Conservation (phyloP, 2,113 vertebrate species). For the Labeo catla region DNA sequence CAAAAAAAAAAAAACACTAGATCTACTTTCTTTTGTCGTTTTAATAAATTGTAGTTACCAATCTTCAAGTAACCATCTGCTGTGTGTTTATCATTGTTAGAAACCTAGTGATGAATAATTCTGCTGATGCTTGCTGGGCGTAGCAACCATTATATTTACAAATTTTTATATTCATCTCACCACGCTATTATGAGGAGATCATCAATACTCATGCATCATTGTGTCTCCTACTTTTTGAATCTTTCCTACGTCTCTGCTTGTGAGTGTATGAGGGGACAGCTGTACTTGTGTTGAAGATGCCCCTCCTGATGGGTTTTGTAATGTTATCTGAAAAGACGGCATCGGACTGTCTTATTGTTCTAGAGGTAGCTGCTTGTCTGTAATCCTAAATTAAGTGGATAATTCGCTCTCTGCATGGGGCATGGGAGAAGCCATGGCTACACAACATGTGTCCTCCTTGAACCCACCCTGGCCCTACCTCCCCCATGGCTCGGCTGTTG, state of each 20-base stretch:
- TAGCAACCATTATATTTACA: neutral
- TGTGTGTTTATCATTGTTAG: neutral
- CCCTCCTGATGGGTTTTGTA: slow-evolving; percentile 13
- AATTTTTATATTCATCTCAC: neutral
- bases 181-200: neutral
- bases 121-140: neutral
- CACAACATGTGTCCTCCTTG: slow-evolving; percentile 49
- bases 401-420: slow-evolving; percentile 66
- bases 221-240: neutral
- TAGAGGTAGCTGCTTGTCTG: slow-evolving; percentile 65
- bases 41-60: neutral
- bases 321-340: slow-evolving; percentile 35
- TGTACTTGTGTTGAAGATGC: slow-evolving; percentile 17
- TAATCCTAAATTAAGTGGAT: slow-evolving; percentile 76
- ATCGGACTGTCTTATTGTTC: slow-evolving; percentile 68
- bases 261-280: slow-evolving; percentile 9
- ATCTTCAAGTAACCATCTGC: neutral
- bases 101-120: neutral
- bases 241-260: neutral
- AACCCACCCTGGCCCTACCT: slow-evolving; percentile 56
- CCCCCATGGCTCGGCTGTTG: slow-evolving; percentile 63
- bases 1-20: neutral
- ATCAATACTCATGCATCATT: neutral
- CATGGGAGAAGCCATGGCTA: slow-evolving; percentile 51
- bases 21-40: neutral